Evolutionary conservation across 2,113 vertebrate species (phyloP).

Genomic region (Plectropomus leopardus): DNA sequence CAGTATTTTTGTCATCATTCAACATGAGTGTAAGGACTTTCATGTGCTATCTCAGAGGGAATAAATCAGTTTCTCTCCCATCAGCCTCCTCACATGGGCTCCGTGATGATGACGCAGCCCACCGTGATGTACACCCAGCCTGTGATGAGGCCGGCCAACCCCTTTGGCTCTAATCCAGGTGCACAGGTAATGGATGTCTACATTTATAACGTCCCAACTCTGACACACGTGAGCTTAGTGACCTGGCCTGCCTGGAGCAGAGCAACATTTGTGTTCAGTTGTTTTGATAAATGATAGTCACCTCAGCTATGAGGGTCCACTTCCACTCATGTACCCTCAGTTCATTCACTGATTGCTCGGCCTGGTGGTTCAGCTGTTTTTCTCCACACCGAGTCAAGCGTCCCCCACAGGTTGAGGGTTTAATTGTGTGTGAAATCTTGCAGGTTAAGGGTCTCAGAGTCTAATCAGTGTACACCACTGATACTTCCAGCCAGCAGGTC

Average conservation of each 20-base stretch:
- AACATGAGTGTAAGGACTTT: not conserved
- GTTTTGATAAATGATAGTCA: no score
- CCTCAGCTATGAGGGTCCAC: no score
- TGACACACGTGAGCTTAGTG: not conserved
- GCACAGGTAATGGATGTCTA: constrained; percentile 87
- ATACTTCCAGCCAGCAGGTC: no score
- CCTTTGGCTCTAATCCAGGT: constrained; percentile 92
- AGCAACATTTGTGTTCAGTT: no score
- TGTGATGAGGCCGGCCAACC: constrained; percentile 94
- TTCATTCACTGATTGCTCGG: no score
- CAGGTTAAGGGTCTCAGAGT: no score
- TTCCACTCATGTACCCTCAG: no score
- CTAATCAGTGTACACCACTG: no score
- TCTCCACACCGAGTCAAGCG: no score
- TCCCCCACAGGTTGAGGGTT: no score
- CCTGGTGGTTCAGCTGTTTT: no score
- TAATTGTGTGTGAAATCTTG: constrained; percentile 10
- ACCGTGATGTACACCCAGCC: constrained; percentile 96
- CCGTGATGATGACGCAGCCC: constrained; percentile 95
- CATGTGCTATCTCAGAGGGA: no score
- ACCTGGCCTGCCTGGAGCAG: not conserved
- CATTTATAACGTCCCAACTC: not conserved
- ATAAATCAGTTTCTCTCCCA: not conserved
- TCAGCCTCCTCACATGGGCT: constrained; percentile 92
- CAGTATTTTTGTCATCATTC: not conserved